phyloP scores from a whole-genome alignment of 2,888 invertebrate species.

The Agonopterix arenella region DNA sequence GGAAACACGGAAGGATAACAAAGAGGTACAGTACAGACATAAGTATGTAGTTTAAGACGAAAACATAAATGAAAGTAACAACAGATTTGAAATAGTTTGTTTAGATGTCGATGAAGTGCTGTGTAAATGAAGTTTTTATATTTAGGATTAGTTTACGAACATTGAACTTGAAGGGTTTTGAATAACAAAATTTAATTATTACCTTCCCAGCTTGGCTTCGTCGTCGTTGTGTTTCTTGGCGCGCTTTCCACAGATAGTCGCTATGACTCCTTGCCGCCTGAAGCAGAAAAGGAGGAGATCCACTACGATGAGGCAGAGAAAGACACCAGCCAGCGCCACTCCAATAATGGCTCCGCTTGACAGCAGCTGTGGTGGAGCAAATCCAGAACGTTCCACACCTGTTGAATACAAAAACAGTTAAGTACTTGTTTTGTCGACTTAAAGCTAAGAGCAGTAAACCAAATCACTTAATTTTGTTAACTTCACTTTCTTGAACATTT shows the following conservation, averaged over 20 bases:
- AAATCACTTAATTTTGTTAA: not conserved
- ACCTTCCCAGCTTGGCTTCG: slow-evolving; percentile 91
- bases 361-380: slow-evolving; percentile 72
- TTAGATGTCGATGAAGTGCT: slow-evolving; percentile 54
- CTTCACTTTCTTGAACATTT: not conserved
- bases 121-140: slow-evolving; percentile 1
- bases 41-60: slow-evolving; percentile 10
- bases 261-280: slow-evolving; percentile 81
- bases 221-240: slow-evolving; percentile 86
- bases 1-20: slow-evolving; percentile 7
- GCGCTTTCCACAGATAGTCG: slow-evolving; percentile 81
- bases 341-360: slow-evolving; percentile 89
- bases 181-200: slow-evolving; percentile 22
- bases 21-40: slow-evolving; percentile 19
- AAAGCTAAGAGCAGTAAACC: slow-evolving; percentile 50
- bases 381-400: slow-evolving; percentile 68
- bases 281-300: slow-evolving; percentile 89
- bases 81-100: slow-evolving; percentile 24
- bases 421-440: slow-evolving; percentile 1
- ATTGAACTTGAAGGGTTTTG: slow-evolving; percentile 9
- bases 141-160: not conserved
- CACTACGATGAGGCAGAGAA: slow-evolving; percentile 87
- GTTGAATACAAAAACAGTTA: slow-evolving; percentile 30
- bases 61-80: slow-evolving; percentile 23
- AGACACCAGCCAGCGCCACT: slow-evolving; percentile 88